phyloP scores from a whole-genome alignment of 2,113 vertebrate genomes.

The Peromyscus leucopus region DNA sequence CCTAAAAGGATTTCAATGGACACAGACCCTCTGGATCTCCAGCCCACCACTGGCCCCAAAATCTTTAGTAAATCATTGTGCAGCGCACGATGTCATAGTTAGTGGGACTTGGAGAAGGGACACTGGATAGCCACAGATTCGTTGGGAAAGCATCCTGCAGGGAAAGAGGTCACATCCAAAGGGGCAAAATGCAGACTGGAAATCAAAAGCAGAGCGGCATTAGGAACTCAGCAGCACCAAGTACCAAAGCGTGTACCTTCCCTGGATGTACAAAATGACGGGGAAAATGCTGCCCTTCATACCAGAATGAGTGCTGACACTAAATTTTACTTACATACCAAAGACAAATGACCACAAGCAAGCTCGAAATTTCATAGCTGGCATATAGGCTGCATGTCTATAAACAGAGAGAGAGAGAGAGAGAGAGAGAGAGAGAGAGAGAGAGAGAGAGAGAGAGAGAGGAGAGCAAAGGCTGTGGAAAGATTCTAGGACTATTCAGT shows the following conservation, averaged over 20 bases:
- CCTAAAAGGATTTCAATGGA: constrained; percentile 17
- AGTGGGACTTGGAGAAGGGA: background rate
- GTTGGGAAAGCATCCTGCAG: background rate
- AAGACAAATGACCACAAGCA: constrained; percentile 16
- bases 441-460: background rate
- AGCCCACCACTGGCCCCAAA: background rate
- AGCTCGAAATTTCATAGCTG: constrained; percentile 18
- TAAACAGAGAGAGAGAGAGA: background rate
- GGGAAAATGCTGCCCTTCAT: background rate
- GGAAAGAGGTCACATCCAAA: background rate
- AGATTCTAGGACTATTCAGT: background rate
- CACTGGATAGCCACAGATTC: background rate
- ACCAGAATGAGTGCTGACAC: background rate
- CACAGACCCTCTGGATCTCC: background rate
- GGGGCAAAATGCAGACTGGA: background rate
- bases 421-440: background rate
- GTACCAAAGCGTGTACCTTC: background rate
- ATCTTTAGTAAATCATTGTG: background rate
- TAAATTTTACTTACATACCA: constrained; percentile 45
- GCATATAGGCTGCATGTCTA: background rate
- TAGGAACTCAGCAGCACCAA: constrained; percentile 29
- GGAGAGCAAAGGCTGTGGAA: background rate
- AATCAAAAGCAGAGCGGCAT: constrained; percentile 21
- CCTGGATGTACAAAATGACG: background rate
- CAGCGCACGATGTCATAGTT: background rate